Base-by-base conservation (phyloP, 2,113 vertebrate genomes). In the Jacana jacana region DNA sequence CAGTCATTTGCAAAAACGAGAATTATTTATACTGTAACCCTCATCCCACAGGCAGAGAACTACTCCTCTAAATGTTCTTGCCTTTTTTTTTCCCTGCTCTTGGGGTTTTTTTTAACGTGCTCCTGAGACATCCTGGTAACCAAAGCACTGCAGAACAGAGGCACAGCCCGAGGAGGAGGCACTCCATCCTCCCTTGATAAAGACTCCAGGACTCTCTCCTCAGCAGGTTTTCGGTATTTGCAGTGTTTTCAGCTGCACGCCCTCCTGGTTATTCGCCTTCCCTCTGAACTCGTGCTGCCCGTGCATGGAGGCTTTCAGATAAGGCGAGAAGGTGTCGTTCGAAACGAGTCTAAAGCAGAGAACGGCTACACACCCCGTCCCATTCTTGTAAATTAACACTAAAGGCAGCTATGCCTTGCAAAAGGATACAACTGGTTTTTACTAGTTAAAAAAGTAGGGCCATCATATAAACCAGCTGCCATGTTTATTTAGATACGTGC, bases 401-500 rank as follows among this genome's bases (percentile, higher is more conserved):
- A 82, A 90, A 17, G 46, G 73, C 37, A 3, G 1, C 42, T 84
- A 80, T 68, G 88, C 44, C 40, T 93, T 94, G 64, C 75, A 91
- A 85, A 97, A 94, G 73, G 18, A 90, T 79, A 96, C 39, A 48
- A 48, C 16, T 90, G 61, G 39, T 88, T 91, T 76, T 92, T 71
- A 81, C 77, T 93, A 71, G 84, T 91, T 92, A 69, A 90, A 96
- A 96, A 93, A 92, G 24, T 63, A 91, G 75, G 23, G 61, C 48
- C 60, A 72, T 80, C 84, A 66, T 81, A 97, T 61, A 90, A 98
- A 97, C 96, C 76, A 97, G 93, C 86, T 96, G 91, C 89, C 97
- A 96, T 97, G 96, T 98, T 98, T 98, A 97, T 97, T 98, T 98
- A 91, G 97, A 96, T 95, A 98, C 97, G 92, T 91, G 58, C 87